These are phyloP conservation scores for Prolemur simus DNA, from an alignment of 2,113 vertebrate species.

Conservation along the genomic window DNA sequence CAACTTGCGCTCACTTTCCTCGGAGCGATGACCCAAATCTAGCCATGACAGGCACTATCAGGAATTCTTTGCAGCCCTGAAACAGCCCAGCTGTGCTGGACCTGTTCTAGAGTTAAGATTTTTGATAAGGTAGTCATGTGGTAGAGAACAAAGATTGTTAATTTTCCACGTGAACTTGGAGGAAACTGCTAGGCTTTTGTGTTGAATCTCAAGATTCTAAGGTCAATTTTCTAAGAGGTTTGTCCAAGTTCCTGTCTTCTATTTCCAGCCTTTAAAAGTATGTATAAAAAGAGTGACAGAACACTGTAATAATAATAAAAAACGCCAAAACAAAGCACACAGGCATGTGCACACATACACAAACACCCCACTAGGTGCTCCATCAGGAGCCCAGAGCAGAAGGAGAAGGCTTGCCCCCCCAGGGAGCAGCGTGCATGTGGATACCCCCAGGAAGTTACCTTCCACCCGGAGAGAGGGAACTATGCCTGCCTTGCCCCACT, in stretches of 20 bases:
- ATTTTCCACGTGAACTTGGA: not conserved
- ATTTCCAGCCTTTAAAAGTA: not conserved
- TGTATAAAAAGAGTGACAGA: not conserved
- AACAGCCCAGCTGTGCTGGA: slow-evolving; percentile 22
- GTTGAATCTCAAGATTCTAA: not conserved
- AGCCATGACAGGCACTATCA: not conserved
- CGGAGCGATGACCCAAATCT: not conserved
- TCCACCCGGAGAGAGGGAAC: not conserved
- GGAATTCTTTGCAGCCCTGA: not conserved
- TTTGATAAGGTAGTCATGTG: slow-evolving; percentile 26
- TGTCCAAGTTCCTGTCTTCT: not conserved
- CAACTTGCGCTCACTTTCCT: not conserved
- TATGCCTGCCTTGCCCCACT: not conserved
- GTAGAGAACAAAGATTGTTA: not conserved
- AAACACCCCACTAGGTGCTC: not conserved
- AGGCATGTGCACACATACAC: accelerated
- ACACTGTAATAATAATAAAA: not conserved
- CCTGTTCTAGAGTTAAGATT: slow-evolving; percentile 38
- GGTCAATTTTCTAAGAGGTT: slow-evolving; percentile 4
- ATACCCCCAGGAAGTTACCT: not conserved
- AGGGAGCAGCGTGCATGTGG: not conserved
- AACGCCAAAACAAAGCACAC: not conserved
- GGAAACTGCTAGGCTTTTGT: not conserved
- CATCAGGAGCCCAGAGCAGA: not conserved
- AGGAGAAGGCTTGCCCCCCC: not conserved